phyloP scores from a whole-genome alignment of 2,113 vertebrate genomes.

The Syngnathus floridae region DNA sequence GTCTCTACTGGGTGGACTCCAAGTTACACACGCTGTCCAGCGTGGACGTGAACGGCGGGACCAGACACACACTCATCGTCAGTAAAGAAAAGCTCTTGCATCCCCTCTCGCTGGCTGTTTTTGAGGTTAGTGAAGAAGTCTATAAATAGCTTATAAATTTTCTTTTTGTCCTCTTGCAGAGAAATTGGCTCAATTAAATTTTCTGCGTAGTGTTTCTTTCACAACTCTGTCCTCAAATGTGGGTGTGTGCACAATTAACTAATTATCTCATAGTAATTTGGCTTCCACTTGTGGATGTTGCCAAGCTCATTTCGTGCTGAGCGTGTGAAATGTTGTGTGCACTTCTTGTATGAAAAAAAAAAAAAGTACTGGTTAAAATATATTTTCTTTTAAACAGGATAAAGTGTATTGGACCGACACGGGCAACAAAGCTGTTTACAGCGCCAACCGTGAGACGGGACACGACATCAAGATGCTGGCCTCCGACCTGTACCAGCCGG shows the following conservation, averaged over 20 bases:
- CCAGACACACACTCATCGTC: slow-evolving; percentile 67
- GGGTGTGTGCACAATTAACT: neutral
- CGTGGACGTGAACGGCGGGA: slow-evolving; percentile 70
- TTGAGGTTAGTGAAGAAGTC: slow-evolving; percentile 74
- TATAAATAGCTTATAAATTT: too few species aligned
- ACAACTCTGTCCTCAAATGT: neutral
- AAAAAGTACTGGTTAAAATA: too few species aligned
- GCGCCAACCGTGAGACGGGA: slow-evolving; percentile 80
- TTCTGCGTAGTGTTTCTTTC: neutral
- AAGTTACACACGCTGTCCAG: slow-evolving; percentile 84
- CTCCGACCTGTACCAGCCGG: slow-evolving; percentile 64
- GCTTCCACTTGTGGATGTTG: neutral
- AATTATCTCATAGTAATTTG: neutral
- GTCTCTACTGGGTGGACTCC: slow-evolving; percentile 88
- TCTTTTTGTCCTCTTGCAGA: too few species aligned
- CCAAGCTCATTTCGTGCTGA: neutral
- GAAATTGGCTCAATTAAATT: neutral
- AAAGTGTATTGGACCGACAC: slow-evolving; percentile 84
- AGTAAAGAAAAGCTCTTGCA: slow-evolving; percentile 62
- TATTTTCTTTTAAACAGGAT: slow-evolving; percentile 63
- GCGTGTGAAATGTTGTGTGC: neutral
- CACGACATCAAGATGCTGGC: slow-evolving; percentile 64
- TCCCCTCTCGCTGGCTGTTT: slow-evolving; percentile 77
- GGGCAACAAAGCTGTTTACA: slow-evolving; percentile 69
- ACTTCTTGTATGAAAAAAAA: neutral